Conservation (phyloP, 1,140 invertebrate genomes). For the Neuroterus valhalla region DNA sequence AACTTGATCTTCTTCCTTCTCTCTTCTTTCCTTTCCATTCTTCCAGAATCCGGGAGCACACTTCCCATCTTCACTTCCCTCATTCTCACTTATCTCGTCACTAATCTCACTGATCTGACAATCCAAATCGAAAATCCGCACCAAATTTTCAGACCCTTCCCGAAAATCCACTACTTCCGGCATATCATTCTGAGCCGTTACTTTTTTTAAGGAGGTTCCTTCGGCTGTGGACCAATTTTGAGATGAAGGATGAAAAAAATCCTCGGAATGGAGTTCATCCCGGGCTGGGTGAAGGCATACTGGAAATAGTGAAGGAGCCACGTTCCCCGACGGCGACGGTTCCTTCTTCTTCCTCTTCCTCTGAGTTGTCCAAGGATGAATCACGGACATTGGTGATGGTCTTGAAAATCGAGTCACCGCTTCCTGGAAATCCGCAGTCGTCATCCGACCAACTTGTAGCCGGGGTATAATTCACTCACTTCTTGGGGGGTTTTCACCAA, state of each 20-base stretch:
- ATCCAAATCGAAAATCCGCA: not conserved
- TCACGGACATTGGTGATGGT: constrained; percentile 33
- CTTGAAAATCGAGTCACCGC: constrained; percentile 18
- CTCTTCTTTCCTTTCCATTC: not conserved
- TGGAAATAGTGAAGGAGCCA: not conserved
- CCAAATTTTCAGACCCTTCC: not conserved
- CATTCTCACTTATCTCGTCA: not conserved
- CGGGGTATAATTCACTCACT: not conserved
- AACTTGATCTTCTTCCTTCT: constrained; percentile 44
- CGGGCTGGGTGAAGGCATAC: not conserved
- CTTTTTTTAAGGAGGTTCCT: not conserved
- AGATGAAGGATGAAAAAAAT: not conserved
- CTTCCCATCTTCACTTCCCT: not conserved
- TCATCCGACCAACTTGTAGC: constrained; percentile 3
- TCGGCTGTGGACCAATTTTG: not conserved
- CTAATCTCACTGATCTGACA: not conserved
- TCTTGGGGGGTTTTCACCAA: not conserved
- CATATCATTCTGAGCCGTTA: not conserved
- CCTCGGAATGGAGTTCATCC: not conserved
- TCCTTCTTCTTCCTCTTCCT: too few relatives aligned
- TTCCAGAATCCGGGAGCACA: not conserved
- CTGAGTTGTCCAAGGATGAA: constrained; percentile 12
- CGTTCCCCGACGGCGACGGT: not conserved
- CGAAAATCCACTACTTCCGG: not conserved
- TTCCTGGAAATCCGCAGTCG: constrained; percentile 25